These are phyloP conservation scores for western clawed frog (Xenopus tropicalis) DNA, from an alignment of 2,113 vertebrate species.

Conservation along the genomic window DNA sequence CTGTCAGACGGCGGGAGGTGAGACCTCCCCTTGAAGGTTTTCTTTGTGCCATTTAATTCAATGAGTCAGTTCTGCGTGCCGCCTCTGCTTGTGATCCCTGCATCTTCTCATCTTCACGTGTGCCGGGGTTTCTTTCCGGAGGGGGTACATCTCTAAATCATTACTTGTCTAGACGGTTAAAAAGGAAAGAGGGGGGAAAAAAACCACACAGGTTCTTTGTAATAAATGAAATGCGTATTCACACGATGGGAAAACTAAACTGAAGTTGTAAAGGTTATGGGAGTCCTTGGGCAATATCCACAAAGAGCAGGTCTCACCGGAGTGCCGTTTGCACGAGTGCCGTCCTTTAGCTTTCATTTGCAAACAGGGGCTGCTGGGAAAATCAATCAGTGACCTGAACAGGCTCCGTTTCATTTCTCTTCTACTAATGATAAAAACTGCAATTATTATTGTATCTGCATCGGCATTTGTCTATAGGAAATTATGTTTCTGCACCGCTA, in stretches of 20 bases:
- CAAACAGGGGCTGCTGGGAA: too few species aligned
- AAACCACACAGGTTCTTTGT: background rate
- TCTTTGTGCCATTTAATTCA: background rate
- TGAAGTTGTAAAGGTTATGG: constrained; percentile 16
- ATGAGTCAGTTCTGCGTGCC: background rate
- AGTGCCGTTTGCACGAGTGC: background rate
- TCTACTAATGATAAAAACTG: too few species aligned
- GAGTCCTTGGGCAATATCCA: constrained; percentile 3
- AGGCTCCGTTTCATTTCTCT: too few species aligned
- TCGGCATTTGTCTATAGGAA: too few species aligned
- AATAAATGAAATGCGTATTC: constrained; percentile 37
- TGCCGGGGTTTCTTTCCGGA: background rate
- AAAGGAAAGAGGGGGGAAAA: background rate
- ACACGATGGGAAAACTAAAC: constrained; percentile 23
- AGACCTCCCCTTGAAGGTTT: background rate
- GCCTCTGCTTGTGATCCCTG: constrained; percentile 7
- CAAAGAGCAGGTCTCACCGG: background rate
- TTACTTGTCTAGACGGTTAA: constrained; percentile 20
- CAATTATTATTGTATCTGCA: too few species aligned
- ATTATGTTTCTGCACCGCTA: too few species aligned
- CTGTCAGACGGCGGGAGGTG: background rate
- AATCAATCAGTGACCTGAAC: too few species aligned
- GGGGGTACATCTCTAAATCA: constrained; percentile 7
- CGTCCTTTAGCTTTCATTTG: constrained; percentile 21
- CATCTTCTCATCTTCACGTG: constrained; percentile 12